A percentile compares a stretch with the other conserved stretches of the same genome.
phyloP scores from a whole-genome alignment of 2,797 vertebrate species.

The Myripristis murdjan region DNA sequence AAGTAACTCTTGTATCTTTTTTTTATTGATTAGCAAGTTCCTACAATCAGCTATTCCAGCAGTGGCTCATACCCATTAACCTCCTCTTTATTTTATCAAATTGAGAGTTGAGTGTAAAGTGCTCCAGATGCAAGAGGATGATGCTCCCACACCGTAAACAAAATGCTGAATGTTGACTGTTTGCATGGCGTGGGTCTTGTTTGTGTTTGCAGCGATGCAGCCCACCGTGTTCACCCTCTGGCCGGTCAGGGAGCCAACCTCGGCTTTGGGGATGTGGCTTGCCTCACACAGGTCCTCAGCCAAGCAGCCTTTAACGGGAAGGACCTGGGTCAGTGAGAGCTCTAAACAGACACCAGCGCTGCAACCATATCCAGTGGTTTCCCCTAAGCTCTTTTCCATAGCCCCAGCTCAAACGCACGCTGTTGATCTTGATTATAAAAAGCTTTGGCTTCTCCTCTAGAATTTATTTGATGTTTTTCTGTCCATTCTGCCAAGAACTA shows the following conservation, averaged over 20 bases:
- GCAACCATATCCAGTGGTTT: slow-evolving; percentile 61
- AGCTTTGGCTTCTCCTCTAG: slow-evolving; percentile 62
- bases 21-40: background rate
- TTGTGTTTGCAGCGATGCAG: slow-evolving; percentile 91
- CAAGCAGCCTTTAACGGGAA: slow-evolving; percentile 94
- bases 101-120: background rate
- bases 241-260: slow-evolving; percentile 98
- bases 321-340: slow-evolving; percentile 91
- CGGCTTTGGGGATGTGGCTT: slow-evolving; percentile 95
- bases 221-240: slow-evolving; percentile 96
- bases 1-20: background rate
- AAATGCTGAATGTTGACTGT: slow-evolving; percentile 10
- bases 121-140: background rate
- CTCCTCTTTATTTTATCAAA: background rate
- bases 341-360: slow-evolving; percentile 63
- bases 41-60: too few species aligned
- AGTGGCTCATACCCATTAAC: background rate
- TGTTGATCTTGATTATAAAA: slow-evolving; percentile 73
- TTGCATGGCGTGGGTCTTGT: slow-evolving; percentile 18
- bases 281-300: slow-evolving; percentile 91
- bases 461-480: slow-evolving; percentile 65
- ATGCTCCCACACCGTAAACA: slow-evolving; percentile 12
- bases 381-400: slow-evolving; percentile 77
- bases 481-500: slow-evolving; percentile 49
- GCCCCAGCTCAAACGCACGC: slow-evolving; percentile 47